Evolutionary conservation across 2,888 invertebrate species (phyloP), one percentile per base, ranked within the genome.

Genomic region (Gandaritis pyraliata): DNA sequence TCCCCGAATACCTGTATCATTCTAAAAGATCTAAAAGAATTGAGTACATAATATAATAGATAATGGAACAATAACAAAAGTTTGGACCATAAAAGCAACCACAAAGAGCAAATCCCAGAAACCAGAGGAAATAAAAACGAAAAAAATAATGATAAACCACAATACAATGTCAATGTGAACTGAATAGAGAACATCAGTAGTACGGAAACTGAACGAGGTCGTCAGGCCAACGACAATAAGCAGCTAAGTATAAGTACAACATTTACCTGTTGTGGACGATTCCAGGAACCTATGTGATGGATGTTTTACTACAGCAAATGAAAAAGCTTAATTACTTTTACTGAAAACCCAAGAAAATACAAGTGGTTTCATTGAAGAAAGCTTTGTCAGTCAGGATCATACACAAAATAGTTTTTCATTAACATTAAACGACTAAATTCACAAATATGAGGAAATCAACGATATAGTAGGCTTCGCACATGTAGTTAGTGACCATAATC

Each of bases 131-230:
- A 39, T 11, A 15, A 11, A 29, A 50, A 15, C 15, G 12, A 53
- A 16, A n/a, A 18, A 33, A 49, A 48, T 30, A 53, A 43, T 43
- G 6, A 38, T 6, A 16, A n/a, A 11, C 7, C n/a, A 33, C 45
- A 39, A 38, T 23, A 49, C 16, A 38, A 49, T 36, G 29, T 43
- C 41, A 61, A 55, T 49, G 5, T 43, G 23, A 23, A 55, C 51
- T 58, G 64, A 53, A 58, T 50, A 51, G 51, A 52, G 36, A 61
- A 43, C 11, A 8, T 10, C n/a, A 58, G 56, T 58, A 68, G 66
- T 69, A 61, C 71, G 72, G 72, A 76, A 77, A 72, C 70, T 58
- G 57, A 55, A 48, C 75, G 74, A 80, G 75, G 77, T 71, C 76
- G 67, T 58, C 65, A 16, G 47, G 67, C 60, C 39, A 59, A 64